Evolutionary conservation across 2,888 invertebrate species (phyloP), one percentile per base, ranked within the genome.

Genomic region (Atherix ibis): DNA sequence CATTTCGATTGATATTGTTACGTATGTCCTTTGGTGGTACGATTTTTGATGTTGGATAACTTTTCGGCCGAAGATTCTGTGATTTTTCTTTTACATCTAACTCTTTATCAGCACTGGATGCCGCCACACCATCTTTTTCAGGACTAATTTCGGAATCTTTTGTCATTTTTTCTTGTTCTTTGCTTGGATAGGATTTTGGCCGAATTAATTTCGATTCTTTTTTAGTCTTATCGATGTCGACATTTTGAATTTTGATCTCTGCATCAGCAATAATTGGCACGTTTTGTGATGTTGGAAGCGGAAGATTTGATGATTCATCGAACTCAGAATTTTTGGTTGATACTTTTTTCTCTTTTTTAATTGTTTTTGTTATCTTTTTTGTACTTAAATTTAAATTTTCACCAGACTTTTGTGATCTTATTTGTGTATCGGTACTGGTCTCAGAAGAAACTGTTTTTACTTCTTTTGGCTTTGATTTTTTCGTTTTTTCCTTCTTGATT

Each of bases 151-250:
- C n/a, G n/a, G n/a, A n/a, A n/a, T n/a, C n/a, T n/a, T n/a, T n/a
- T n/a, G n/a, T n/a, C n/a, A n/a, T n/a, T n/a, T n/a, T n/a, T n/a
- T 48, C 48, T 0, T 45, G 38, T 19, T 58, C 57, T 44, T 68
- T 68, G 29, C 59, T 59, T 2, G 70, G 68, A 47, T 66, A 70
- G 26, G 70, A 70, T 44, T 69, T 70, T 2, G 70, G 70, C 9
- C 70, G 54, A 17, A 64, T 62, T 4, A 70, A 48, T 46, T 63
- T 65, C 2, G 70, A 69, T 39, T 62, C 65, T 34, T 48, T 60
- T 24, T 55, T 35, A 4, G 49, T 42, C 63, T 31, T 40, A 12
- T 36, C 34, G 8, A 33, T 31, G 13, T 27, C 18, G 13, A 29
- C 18, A 14, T 48, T 3, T 54, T 52, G 17, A 50, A 50, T 38